Conservation (phyloP, 53 echinoderm and acorn worm species). For the Temnopleurus reevesii region DNA sequence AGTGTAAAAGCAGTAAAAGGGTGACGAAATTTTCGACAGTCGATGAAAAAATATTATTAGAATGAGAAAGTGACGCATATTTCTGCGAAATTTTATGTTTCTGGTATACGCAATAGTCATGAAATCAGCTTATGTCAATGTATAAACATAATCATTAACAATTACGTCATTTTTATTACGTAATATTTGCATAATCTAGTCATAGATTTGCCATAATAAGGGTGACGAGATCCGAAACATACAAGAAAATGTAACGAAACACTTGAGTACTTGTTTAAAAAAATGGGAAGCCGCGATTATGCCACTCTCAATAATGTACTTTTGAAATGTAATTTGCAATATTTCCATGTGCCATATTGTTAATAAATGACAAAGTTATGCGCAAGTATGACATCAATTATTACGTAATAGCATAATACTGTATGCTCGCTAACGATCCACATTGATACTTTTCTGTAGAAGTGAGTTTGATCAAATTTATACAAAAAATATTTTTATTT, state of each 20-base stretch:
- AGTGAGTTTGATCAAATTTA: not conserved
- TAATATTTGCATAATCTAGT: not conserved
- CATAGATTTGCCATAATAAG: not conserved
- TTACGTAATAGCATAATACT: not conserved
- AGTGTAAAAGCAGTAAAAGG: not conserved
- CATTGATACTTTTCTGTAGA: not conserved
- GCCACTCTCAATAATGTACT: no score
- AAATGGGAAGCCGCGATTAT: not conserved
- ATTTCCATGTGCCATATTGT: no score
- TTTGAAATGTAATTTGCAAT: no score
- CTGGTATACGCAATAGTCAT: not conserved
- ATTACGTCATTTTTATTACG: not conserved
- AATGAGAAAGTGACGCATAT: not conserved
- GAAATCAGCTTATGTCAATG: not conserved
- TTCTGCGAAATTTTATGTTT: not conserved
- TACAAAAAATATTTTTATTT: not conserved
- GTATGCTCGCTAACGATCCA: not conserved
- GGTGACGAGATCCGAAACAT: not conserved
- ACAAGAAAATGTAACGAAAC: not conserved
- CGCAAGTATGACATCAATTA: not conserved
- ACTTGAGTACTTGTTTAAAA: not conserved
- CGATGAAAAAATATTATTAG: not conserved
- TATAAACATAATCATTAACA: not conserved
- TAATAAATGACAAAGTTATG: not conserved
- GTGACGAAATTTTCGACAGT: slow-evolving; percentile 15